Base-by-base conservation (phyloP, 2,797 vertebrate species). In the Mormyrus hasselquistii region DNA sequence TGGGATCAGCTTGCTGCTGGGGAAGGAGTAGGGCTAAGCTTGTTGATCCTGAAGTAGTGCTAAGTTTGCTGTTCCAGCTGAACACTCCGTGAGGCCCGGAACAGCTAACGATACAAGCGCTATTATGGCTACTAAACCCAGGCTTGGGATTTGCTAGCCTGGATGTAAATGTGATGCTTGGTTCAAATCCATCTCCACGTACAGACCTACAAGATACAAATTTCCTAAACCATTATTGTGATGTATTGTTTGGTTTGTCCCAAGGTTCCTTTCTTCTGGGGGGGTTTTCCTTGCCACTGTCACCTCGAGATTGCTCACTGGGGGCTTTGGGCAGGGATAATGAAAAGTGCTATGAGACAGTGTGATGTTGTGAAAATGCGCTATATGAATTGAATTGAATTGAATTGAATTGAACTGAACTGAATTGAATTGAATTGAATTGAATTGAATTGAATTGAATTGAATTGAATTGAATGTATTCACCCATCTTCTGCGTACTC, bases 1-100 rank as follows among this genome's bases (percentile, higher is more conserved):
- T 90, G 90, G 88, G 87, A 90, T 92, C 92, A 53, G 93, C 53
- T 92, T 87, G 89, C 57, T 91, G 50, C 84, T 52, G 87, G 88
- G 92, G 93, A 2, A 9, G 50, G 84, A 16, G 90, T 88, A 91
- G 90, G 93, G 91, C 88, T 91, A 86, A 79, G 7, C 83, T 14
- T 14, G 29, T 69, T 34, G 65, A 84, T n/a, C 88, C 88, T 89
- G 59, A 89, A 65, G 53, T 49, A 86, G 53, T 55, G 12, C 84
- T 25, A 29, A 7, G 34, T 38, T 86, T 86, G 84, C 29, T 79
- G 6, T 69, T 50, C 82, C 41, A 22, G 47, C 47, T 83, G 19
- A 83, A 44, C 9, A 4, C 44, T 44, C 19, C 7, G 41, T 41
- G 38, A 19, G 44, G 16, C 41, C 41, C 41, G 1, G 14, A 41